Evolutionary conservation across 1,140 invertebrate genomes (phyloP), one percentile per base, ranked within the genome.

Genomic region (Nautilus pompilius): DNA sequence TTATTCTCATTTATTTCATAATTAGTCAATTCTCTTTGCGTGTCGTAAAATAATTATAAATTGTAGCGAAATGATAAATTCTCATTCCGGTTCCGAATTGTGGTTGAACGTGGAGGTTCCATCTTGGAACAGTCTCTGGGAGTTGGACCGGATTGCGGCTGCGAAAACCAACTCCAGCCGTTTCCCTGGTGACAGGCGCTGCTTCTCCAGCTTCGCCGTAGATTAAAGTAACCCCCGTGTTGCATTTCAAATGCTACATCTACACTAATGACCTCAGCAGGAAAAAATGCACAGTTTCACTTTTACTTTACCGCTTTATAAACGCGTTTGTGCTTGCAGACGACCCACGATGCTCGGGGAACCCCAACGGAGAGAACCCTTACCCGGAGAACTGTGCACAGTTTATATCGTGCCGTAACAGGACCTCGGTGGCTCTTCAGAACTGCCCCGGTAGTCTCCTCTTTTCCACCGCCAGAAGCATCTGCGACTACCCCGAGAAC

Each of bases 401-500:
- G 2, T 33, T 57, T 24, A 34, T 57, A 17, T 8, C 13, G 13
- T 57, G 55, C 55, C 34, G 20, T 4, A 34, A 57, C 34, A n/a
- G 17, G 28, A 34, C 29, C 2, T 57, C 55, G 10, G 10, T 57
- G 3, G 55, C 10, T 10, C 17, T 57, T 13, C 29, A 33, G 30
- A 34, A 32, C 6, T 57, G 55, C 24, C 55, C 29, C 10, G 17
- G 15, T 8, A 32, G 55, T 20, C 48, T 49, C 26, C 26, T 49
- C 20, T 49, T 49, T 24, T 49, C 48, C 10, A 17, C 48, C 1
- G 26, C 48, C 10, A 49, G 26, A 10, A 20, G n/a, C 20, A 49
- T 24, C 10, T 49, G 48, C 26, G 13, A 49, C 59, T 72, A 63
- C 41, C 32, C 68, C 20, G 70, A 69, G 46, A 65, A 67, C 5